Conservation (phyloP, 2,113 vertebrate species). For the Macrotis lagotis region DNA sequence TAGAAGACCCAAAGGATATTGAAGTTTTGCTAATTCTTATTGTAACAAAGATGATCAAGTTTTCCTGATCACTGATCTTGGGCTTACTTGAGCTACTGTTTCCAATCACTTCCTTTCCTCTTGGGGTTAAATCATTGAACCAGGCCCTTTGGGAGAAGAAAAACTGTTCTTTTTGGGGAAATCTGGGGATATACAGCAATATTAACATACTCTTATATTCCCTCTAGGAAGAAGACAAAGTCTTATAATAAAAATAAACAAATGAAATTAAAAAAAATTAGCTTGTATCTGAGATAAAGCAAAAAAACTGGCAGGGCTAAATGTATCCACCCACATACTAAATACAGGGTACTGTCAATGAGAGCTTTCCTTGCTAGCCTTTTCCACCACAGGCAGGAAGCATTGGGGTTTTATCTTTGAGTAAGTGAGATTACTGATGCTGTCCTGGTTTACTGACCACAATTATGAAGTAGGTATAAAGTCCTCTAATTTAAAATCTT, state of each 20-base stretch:
- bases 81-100: not conserved
- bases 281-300: not conserved
- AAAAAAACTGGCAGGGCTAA: not conserved
- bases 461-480: not conserved
- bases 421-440: not conserved
- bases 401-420: not conserved
- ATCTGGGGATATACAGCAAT: not conserved
- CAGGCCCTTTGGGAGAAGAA: not conserved
- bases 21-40: not conserved
- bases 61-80: not conserved
- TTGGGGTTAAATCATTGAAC: not conserved
- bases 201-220: not conserved
- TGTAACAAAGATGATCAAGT: not conserved
- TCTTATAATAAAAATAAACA: not conserved
- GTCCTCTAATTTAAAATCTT: not conserved
- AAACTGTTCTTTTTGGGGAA: not conserved
- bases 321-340: not conserved
- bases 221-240: not conserved
- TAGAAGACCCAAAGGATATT: not conserved
- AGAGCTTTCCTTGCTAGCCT: not conserved
- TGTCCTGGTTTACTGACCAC: not conserved
- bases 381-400: not conserved
- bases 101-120: not conserved
- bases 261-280: not conserved
- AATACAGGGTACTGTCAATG: not conserved